Percentiles rank a stretch among this genome's conserved stretches.
phyloP scores from a whole-genome alignment of 2,113 vertebrate genomes.

The Nicator chloris region DNA sequence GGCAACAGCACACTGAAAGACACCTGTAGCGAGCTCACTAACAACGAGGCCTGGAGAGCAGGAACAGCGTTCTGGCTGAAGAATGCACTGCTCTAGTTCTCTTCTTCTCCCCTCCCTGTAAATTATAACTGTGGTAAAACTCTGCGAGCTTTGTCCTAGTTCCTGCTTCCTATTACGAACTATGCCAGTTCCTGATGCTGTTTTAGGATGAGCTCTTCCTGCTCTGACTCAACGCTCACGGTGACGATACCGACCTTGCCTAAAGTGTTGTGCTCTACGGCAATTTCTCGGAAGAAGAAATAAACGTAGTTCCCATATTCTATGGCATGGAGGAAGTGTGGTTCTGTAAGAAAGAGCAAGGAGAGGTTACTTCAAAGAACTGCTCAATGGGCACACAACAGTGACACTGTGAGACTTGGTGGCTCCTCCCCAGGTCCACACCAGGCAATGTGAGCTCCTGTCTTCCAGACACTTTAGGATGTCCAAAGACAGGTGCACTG shows the following conservation, averaged over 20 bases:
- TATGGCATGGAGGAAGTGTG: constrained; percentile 96
- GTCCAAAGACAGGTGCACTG: not conserved
- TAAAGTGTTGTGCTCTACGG: constrained; percentile 95
- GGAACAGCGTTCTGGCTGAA: not conserved
- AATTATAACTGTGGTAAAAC: not conserved
- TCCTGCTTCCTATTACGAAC: not conserved
- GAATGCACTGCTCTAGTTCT: not conserved
- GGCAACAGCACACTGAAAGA: not conserved
- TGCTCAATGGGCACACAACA: not conserved
- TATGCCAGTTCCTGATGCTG: not conserved
- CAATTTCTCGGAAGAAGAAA: constrained; percentile 98
- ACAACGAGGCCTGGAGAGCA: not conserved
- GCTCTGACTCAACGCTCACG: not conserved
- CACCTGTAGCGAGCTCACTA: not conserved
- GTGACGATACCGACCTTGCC: constrained; percentile 84
- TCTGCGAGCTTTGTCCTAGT: not conserved
- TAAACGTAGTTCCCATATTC: constrained; percentile 97
- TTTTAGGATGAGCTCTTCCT: not conserved
- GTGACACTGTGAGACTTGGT: not conserved
- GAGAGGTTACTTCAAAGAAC: not conserved
- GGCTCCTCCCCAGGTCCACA: not conserved
- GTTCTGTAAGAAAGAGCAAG: constrained; percentile 80
- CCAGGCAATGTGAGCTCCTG: not conserved
- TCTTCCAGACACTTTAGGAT: not conserved
- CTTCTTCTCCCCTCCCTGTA: not conserved